These are phyloP conservation scores for Acanthopleura granulata DNA, from an alignment of 2,888 invertebrate genomes.

Conservation along the genomic window DNA sequence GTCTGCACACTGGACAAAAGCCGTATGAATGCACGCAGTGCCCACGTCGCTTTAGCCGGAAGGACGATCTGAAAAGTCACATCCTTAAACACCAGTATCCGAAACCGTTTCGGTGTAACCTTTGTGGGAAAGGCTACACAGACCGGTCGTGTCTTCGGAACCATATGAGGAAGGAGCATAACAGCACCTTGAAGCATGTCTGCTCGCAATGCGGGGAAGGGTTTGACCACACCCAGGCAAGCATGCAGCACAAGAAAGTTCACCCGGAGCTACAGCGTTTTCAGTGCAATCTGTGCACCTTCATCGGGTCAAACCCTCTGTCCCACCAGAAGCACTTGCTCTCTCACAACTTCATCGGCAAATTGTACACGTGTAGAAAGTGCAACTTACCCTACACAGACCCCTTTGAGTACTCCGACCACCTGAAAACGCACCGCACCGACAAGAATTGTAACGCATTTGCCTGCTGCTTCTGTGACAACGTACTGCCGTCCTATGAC, in stretches of 20 bases:
- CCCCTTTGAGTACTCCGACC: conserved; percentile 52
- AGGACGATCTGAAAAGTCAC: conserved; percentile 56
- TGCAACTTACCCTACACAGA: conserved; percentile 47
- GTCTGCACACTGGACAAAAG: conserved; percentile 53
- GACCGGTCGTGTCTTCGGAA: conserved; percentile 48
- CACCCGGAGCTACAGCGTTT: conserved; percentile 50
- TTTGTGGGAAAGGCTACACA: conserved; percentile 52
- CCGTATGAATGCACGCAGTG: conserved; percentile 51
- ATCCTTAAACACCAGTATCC: conserved; percentile 50
- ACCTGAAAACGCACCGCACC: conserved; percentile 47
- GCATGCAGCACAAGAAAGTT: conserved; percentile 48
- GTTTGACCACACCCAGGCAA: conserved; percentile 37
- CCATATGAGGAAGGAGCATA: conserved; percentile 51
- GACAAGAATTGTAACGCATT: conserved; percentile 40
- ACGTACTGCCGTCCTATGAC: conserved; percentile 42
- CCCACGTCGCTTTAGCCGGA: conserved; percentile 48
- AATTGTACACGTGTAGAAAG: conserved; percentile 41
- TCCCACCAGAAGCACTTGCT: conserved; percentile 51
- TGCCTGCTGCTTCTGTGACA: conserved; percentile 53
- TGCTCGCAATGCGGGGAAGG: conserved; percentile 55
- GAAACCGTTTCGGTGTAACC: conserved; percentile 51
- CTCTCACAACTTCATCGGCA: conserved; percentile 36
- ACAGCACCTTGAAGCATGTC: conserved; percentile 41
- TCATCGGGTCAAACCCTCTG: conserved; percentile 48
- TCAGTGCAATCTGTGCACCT: conserved; percentile 45